phyloP scores from a whole-genome alignment of 2,888 invertebrate genomes.

The Drosophila flavopinicola region DNA sequence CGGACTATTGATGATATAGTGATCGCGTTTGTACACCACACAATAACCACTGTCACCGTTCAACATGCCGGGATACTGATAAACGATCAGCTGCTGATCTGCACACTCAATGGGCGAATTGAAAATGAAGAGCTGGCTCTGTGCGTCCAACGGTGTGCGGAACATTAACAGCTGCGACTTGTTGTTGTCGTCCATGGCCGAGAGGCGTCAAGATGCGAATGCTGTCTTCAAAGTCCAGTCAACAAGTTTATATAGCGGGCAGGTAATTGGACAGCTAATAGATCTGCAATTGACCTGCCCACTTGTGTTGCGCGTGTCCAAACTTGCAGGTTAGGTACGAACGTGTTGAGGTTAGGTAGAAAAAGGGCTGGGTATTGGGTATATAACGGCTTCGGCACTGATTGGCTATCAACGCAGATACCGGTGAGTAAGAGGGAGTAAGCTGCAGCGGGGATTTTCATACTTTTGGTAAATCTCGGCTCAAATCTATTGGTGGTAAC shows the following conservation, averaged over 20 bases:
- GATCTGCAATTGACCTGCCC: conserved; percentile 7
- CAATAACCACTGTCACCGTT: conserved; percentile 44
- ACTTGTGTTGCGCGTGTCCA: conserved; percentile 4
- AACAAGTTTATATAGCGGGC: conserved; percentile 43
- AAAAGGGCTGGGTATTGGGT: not conserved
- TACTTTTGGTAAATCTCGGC: not conserved
- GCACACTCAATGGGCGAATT: conserved; percentile 58
- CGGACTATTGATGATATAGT: conserved; percentile 47
- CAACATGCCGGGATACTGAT: conserved; percentile 33
- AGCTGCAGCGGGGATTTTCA: not conserved
- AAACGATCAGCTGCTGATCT: conserved; percentile 59
- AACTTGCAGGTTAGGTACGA: conserved; percentile 8
- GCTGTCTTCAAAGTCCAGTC: conserved; percentile 11
- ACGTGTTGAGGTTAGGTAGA: conserved; percentile 4
- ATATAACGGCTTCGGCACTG: too few species aligned
- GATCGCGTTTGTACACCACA: conserved; percentile 66
- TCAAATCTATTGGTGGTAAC: too few species aligned
- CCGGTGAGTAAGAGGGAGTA: too few species aligned
- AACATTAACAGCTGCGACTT: conserved; percentile 46
- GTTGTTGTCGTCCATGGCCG: conserved; percentile 49
- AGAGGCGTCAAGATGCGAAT: conserved; percentile 24
- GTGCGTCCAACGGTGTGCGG: conserved; percentile 37
- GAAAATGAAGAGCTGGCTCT: conserved; percentile 53
- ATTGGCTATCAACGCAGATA: not conserved
- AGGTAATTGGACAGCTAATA: too few species aligned